phyloP scores from a whole-genome alignment of 1,140 invertebrate species.

The Apis dorsata region DNA sequence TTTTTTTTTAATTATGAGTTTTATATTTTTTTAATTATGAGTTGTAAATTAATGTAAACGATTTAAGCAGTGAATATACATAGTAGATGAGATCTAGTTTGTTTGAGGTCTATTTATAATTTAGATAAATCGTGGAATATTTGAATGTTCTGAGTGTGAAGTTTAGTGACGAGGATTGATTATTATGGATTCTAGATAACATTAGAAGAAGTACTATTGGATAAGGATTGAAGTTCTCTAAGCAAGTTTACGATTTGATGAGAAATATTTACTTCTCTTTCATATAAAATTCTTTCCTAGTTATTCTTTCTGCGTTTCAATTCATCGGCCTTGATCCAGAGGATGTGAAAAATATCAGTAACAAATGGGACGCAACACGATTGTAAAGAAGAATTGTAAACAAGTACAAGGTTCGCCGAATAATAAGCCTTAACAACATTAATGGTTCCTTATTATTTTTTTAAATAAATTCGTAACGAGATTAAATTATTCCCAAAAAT shows the following conservation, averaged over 20 bases:
- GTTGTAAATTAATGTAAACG: background rate
- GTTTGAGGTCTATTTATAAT: background rate
- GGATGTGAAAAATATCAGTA: constrained; percentile 17
- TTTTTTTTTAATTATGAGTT: too few relatives aligned
- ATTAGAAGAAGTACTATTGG: too few relatives aligned
- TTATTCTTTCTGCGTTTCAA: background rate
- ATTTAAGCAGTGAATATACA: background rate
- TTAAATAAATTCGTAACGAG: too few relatives aligned
- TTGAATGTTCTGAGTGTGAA: background rate
- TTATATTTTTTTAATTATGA: too few relatives aligned
- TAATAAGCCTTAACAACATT: background rate
- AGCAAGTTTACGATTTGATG: background rate
- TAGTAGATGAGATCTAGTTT: background rate
- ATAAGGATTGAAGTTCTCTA: background rate
- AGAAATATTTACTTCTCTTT: background rate
- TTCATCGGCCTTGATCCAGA: constrained; percentile 19
- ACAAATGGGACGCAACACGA: constrained; percentile 16
- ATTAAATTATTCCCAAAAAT: too few relatives aligned
- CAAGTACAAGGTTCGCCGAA: constrained; percentile 28
- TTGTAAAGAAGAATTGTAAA: constrained; percentile 11
- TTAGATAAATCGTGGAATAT: background rate
- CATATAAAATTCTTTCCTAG: background rate
- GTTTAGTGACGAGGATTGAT: too few relatives aligned
- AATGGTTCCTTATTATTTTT: background rate
- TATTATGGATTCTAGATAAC: too few relatives aligned